Percentiles rank a stretch among this genome's conserved stretches.
phyloP scores from a whole-genome alignment of 2,113 vertebrate genomes.

The Sylvia atricapilla region DNA sequence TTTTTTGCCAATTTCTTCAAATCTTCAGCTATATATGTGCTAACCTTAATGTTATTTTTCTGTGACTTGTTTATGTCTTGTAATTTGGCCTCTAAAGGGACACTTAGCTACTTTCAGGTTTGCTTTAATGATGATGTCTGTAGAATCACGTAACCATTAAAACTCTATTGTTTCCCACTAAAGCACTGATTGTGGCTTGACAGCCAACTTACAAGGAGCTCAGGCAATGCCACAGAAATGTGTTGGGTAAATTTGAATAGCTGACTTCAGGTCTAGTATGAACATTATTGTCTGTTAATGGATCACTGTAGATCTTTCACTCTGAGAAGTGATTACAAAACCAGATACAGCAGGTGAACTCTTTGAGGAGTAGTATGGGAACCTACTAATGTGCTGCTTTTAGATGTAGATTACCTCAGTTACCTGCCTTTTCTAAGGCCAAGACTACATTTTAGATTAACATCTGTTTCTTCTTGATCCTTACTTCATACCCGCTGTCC shows the following conservation, averaged over 20 bases:
- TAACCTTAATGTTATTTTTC: background rate
- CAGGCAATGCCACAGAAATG: background rate
- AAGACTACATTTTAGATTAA: background rate
- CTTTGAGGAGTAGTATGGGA: background rate
- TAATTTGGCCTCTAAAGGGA: background rate
- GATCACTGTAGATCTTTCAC: background rate
- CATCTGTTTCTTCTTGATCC: background rate
- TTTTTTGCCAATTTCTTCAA: background rate
- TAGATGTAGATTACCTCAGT: background rate
- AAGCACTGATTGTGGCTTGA: background rate
- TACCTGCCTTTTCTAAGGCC: background rate
- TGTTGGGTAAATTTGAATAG: background rate
- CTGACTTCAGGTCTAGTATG: background rate
- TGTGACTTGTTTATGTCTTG: background rate
- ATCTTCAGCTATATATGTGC: background rate
- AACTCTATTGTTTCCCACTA: background rate
- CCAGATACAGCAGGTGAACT: background rate
- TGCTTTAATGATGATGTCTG: background rate
- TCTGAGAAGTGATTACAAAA: background rate
- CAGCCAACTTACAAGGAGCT: background rate
- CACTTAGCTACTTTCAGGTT: background rate
- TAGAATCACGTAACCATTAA: background rate
- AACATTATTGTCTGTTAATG: background rate
- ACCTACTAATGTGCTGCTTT: background rate
- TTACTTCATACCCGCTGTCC: background rate